Conservation (phyloP, 92 coral and sea anemone species). For the Phenganax subtilis region DNA sequence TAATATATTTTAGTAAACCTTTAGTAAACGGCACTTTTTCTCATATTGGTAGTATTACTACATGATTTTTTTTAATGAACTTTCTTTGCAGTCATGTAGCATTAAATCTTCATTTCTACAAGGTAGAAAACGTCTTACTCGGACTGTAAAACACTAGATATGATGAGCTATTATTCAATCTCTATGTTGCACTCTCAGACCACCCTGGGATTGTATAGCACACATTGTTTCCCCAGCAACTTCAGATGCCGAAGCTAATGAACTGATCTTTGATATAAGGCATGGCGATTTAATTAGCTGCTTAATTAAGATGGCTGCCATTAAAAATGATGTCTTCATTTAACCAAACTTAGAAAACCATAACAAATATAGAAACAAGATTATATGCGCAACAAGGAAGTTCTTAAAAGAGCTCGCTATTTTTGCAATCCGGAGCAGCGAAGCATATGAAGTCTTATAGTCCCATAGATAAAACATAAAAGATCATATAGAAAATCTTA, state of each 20-base stretch:
- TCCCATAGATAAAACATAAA: too few relatives aligned
- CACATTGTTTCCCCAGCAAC: slow-evolving; percentile 35
- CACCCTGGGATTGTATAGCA: slow-evolving; percentile 1
- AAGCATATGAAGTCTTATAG: too few relatives aligned
- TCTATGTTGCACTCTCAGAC: neutral
- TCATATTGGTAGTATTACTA: too few relatives aligned
- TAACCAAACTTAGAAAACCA: slow-evolving; percentile 5
- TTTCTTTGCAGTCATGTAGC: too few relatives aligned
- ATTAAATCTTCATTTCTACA: too few relatives aligned
- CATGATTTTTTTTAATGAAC: too few relatives aligned
- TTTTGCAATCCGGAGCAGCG: neutral
- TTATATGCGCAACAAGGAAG: neutral
- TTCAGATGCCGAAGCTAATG: neutral
- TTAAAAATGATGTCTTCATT: neutral
- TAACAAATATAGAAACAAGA: slow-evolving; percentile 14
- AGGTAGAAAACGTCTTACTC: neutral
- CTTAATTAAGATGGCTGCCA: slow-evolving; percentile 11
- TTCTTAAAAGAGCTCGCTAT: slow-evolving; percentile 6
- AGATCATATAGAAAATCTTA: too few relatives aligned
- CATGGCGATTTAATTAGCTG: slow-evolving; percentile 16
- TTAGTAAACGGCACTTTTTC: too few relatives aligned
- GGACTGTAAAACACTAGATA: neutral
- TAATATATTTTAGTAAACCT: too few relatives aligned
- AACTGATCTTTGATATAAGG: slow-evolving; percentile 7
- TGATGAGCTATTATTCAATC: neutral